Base-by-base conservation (phyloP, 1,140 invertebrate species). In the Drosophila bocki region DNA sequence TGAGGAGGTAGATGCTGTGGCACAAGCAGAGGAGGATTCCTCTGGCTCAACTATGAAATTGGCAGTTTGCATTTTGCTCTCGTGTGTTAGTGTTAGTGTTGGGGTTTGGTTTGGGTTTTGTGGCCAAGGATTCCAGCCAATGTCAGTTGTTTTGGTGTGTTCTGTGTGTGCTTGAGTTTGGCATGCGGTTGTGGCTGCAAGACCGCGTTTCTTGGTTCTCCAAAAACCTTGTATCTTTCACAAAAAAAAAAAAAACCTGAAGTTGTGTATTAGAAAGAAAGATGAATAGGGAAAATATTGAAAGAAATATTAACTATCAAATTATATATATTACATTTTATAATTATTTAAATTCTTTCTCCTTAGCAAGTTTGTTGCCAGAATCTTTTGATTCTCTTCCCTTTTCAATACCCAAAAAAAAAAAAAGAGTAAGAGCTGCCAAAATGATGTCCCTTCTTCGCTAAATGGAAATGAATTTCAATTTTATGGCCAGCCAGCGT, bases 401-500 rank as follows among this genome's bases (percentile, higher is more conserved):
- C 33, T 26, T 42, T 61, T 45, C 53, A n/a, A 12, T 22, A 35
- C 58, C 65, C 51, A n/a, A n/a, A 53, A 15, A 41, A 68, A 29
- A 26, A 26, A 26, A 26, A 26, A 3, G 44, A 13, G 39, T 4
- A n/a, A 51, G 48, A 12, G 26, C 29, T 51, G 7, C 37, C 29
- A 44, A 44, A 69, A 53, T 69, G 32, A 67, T 53, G 67, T 69
- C 64, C 51, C 44, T 45, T 64, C 60, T 74, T 26, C 8, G 50
- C 37, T 60, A 26, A 48, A 67, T 70, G 78, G 74, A 74, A 90
- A 80, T 87, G 81, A 90, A 90, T 90, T 90, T 90, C 57, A 78
- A 90, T 88, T 88, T 88, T 90, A 88, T 90, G 85, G 78, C 82
- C 82, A 51, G 53, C 42, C 79, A 69, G 57, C 72, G 79, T 88